These are phyloP conservation scores for Mus spicilegus DNA, from an alignment of 2,113 vertebrate species.

Conservation along the genomic window DNA sequence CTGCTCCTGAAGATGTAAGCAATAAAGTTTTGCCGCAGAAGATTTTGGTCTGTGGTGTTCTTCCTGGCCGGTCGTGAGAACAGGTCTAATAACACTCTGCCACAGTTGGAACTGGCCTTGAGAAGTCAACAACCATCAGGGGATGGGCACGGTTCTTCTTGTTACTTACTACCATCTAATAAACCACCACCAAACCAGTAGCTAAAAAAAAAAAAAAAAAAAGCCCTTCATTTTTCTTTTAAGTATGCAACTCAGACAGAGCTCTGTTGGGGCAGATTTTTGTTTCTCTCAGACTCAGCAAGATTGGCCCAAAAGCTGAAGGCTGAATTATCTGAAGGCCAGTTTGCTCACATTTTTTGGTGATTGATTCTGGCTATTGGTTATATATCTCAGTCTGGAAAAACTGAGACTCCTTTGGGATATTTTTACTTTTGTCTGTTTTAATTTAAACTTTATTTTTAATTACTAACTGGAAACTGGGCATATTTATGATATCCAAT, in stretches of 20 bases:
- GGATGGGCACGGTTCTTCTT: neutral
- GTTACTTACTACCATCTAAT: constrained; percentile 19
- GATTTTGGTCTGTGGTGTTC: too few relatives aligned
- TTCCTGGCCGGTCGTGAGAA: too few relatives aligned
- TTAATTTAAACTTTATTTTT: neutral
- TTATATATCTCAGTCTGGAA: neutral
- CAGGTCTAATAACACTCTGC: too few relatives aligned
- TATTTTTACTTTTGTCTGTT: neutral
- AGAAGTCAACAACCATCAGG: neutral
- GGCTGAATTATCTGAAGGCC: neutral
- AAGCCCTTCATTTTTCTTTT: neutral
- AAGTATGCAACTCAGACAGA: constrained; percentile 7
- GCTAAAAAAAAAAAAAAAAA: neutral
- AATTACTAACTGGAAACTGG: constrained; percentile 12
- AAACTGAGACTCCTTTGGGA: neutral
- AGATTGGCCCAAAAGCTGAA: neutral
- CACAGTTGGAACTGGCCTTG: constrained; percentile 20
- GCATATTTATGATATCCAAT: neutral
- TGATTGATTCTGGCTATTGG: constrained; percentile 18
- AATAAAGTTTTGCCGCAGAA: too few relatives aligned
- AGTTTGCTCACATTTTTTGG: neutral
- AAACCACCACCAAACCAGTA: neutral
- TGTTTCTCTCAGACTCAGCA: neutral
- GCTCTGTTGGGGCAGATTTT: neutral
- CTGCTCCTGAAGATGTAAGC: too few relatives aligned